Percentiles rank a stretch among this genome's conserved stretches.
Conservation (phyloP, 2,797 vertebrate species). For the Neomorphus geoffroyi region DNA sequence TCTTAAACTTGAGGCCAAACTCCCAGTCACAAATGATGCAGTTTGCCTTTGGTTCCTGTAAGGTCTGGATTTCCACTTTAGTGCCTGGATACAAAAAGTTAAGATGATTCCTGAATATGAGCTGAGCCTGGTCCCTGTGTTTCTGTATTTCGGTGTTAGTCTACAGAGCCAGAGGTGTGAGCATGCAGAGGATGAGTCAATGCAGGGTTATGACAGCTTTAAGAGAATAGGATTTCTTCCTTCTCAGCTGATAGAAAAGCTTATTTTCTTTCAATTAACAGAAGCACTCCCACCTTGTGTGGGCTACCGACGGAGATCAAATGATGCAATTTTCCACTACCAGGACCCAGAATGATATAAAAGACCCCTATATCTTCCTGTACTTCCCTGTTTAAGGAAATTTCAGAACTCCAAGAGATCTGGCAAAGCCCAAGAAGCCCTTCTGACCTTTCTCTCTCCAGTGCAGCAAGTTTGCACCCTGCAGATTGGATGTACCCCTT, state of each 20-base stretch:
- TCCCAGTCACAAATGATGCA: neutral
- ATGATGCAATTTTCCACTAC: neutral
- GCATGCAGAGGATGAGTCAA: neutral
- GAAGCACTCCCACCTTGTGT: neutral
- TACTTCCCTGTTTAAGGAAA: neutral
- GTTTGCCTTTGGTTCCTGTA: neutral
- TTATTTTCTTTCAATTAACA: neutral
- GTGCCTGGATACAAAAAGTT: neutral
- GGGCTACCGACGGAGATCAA: neutral
- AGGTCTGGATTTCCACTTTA: neutral
- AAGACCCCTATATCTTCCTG: rapidly evolving
- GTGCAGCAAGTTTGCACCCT: rapidly evolving
- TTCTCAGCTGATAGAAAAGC: neutral
- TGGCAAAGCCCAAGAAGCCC: neutral
- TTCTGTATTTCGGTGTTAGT: neutral
- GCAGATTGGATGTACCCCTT: neutral
- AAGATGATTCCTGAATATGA: neutral
- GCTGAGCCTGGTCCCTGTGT: neutral
- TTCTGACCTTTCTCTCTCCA: neutral
- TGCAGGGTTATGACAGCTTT: neutral
- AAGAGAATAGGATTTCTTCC: neutral
- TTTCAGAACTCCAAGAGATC: neutral
- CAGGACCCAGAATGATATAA: neutral
- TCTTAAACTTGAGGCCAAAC: neutral
- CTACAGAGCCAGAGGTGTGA: neutral